Conservation (phyloP, 2,888 invertebrate genomes). For the Onchidella celtica region DNA sequence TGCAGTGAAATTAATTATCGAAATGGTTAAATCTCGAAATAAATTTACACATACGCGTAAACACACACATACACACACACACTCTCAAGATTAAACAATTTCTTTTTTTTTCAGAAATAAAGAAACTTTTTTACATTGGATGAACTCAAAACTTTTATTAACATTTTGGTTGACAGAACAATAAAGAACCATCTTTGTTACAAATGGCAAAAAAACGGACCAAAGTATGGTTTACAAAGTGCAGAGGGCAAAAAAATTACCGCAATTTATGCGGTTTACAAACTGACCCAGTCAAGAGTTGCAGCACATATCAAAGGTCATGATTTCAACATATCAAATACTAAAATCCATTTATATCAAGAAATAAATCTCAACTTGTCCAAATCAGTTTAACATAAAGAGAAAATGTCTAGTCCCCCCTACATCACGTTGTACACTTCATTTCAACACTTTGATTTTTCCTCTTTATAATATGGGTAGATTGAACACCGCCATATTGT, state of each 20-base stretch:
- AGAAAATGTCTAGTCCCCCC: too few relatives aligned
- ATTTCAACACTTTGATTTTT: too few relatives aligned
- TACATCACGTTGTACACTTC: too few relatives aligned
- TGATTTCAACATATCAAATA: slow-evolving; percentile 35
- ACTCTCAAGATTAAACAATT: too few relatives aligned
- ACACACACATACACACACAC: too few relatives aligned
- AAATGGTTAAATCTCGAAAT: too few relatives aligned
- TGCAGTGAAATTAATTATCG: too few relatives aligned
- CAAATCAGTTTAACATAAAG: slow-evolving; percentile 10
- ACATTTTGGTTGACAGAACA: slow-evolving; percentile 25
- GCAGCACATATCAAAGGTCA: slow-evolving; percentile 39
- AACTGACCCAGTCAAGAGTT: background rate
- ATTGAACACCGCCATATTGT: too few relatives aligned
- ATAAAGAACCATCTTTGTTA: slow-evolving; percentile 37
- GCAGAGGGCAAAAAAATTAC: background rate
- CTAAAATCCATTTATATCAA: slow-evolving; percentile 32
- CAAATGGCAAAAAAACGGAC: slow-evolving; percentile 42
- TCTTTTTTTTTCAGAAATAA: too few relatives aligned
- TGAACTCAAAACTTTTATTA: slow-evolving; percentile 37
- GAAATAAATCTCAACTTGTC: slow-evolving; percentile 22
- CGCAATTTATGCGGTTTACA: background rate
- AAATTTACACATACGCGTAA: too few relatives aligned
- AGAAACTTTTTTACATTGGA: background rate
- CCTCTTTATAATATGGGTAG: too few relatives aligned
- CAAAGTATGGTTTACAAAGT: slow-evolving; percentile 41